Evolutionary conservation across 2,888 invertebrate genomes (phyloP), one percentile per base, ranked within the genome.

Genomic region (Parelbella ahira): DNA sequence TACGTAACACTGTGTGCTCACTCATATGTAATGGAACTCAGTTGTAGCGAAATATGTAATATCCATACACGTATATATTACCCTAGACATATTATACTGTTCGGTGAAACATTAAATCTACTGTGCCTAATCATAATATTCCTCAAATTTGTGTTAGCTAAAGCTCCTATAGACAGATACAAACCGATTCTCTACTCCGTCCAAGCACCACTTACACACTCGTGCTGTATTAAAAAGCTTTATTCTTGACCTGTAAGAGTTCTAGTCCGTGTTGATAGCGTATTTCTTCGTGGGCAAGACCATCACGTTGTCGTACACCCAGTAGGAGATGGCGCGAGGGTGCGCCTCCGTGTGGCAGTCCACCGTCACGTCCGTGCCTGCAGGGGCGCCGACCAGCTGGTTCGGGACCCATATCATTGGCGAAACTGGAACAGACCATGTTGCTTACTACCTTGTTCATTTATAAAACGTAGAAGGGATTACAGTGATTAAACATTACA

Each of bases 351-450:
- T 95, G 76, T 96, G 95, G 75, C 97, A 97, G 88, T 96, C 96
- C 64, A 97, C 93, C 29, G 95, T 95, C 51, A 96, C 96, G 88
- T 96, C 95, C 32, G 96, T 96, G 49, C 95, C 95, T 44, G 94
- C 91, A 45, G 96, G 96, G 15, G 96, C 96, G 1, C 97, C 96
- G 49, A 97, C 96, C 79, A 97, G 89, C 88, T 97, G 96, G 89
- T 96, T 97, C 39, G 96, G 96, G 52, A 97, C 96, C 94, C 95
- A 96, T 70, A 97, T 96, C 94, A 96, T 95, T 34, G 97, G 97
- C 0, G 95, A 94, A 88, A 97, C 97, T 97, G 88, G 11, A 88
- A 84, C 45, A 51, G 4, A 11, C 8, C 1, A 33, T 3, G 12
- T 12, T 12, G 9, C 1, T 24, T 8, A 24, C 2, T 4, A 24